Conservation (phyloP, 2,113 vertebrate species). For the Atractosteus spatula region DNA sequence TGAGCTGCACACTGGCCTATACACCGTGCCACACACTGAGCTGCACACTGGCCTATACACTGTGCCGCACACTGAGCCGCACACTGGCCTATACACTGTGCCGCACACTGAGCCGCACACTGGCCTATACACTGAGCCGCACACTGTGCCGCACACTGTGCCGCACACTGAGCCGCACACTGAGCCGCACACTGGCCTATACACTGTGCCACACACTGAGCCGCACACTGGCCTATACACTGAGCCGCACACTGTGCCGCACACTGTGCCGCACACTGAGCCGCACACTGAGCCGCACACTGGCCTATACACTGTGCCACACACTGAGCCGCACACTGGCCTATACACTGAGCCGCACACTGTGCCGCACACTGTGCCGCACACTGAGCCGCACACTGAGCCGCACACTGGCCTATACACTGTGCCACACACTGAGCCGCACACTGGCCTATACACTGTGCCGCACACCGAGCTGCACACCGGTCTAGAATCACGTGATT, state of each 20-base stretch:
- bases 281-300: neutral
- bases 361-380: neutral
- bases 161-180: no score
- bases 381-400: neutral
- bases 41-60: constrained; percentile 12
- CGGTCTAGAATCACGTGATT: neutral
- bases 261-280: neutral
- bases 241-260: neutral
- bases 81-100: neutral
- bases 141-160: no score
- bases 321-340: constrained; percentile 12
- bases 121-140: no score
- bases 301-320: neutral
- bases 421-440: neutral
- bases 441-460: neutral
- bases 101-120: no score
- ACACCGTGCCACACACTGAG: neutral
- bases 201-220: neutral
- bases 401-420: neutral
- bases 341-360: neutral
- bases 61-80: neutral
- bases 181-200: neutral
- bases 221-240: neutral
- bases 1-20: neutral
- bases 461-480: no score